Evolutionary conservation across 2,888 invertebrate species (phyloP).

Genomic region (Pandemis cinnamomeana): DNA sequence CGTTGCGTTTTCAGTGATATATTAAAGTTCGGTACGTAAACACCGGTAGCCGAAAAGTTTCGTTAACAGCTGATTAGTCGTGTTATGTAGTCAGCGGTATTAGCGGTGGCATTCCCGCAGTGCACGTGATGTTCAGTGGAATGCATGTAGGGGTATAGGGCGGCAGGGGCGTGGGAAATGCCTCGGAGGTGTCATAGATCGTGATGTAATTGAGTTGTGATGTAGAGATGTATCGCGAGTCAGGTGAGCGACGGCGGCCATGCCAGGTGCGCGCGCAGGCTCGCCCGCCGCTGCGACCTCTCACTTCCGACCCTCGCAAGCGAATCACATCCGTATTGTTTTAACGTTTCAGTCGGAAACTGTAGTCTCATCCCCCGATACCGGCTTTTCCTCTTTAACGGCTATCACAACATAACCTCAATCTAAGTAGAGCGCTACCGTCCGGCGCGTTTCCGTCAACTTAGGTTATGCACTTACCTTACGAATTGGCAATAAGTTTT

Average conservation of each 20-base stretch:
- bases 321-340: constrained; percentile 71
- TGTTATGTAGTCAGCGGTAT: constrained; percentile 62
- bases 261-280: constrained; percentile 82
- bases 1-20: constrained; percentile 68
- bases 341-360: constrained; percentile 65
- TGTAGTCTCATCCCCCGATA: constrained; percentile 53
- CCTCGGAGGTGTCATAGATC: constrained; percentile 49
- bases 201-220: constrained; percentile 72
- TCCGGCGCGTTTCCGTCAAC: constrained; percentile 66
- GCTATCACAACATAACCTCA: constrained; percentile 84
- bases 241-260: constrained; percentile 82
- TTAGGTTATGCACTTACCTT: constrained; percentile 49
- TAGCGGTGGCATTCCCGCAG: constrained; percentile 56
- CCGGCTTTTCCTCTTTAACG: constrained; percentile 75
- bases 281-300: constrained; percentile 65
- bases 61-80: constrained; percentile 81
- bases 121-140: constrained; percentile 56
- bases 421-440: constrained; percentile 70
- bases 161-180: constrained; percentile 51
- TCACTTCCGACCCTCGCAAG: constrained; percentile 56
- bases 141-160: constrained; percentile 53
- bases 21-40: constrained; percentile 68
- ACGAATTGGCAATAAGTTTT: constrained; percentile 72
- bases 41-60: constrained; percentile 75
- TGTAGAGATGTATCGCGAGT: constrained; percentile 74